Base-by-base conservation (phyloP, 2,113 vertebrate species). In the Onychostoma macrolepis region DNA sequence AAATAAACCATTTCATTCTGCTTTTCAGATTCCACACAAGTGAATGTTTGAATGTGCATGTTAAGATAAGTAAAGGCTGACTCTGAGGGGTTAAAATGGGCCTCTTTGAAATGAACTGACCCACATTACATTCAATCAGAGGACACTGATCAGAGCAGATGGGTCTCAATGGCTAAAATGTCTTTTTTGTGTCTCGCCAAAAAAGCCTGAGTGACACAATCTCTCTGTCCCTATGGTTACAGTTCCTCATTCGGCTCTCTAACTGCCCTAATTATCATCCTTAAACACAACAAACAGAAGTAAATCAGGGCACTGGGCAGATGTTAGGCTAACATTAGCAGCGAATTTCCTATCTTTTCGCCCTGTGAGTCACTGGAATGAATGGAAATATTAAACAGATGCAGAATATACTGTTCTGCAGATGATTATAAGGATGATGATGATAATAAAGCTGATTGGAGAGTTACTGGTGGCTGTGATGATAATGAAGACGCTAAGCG, bases 211-310 rank as follows among this genome's bases (percentile, higher is more conserved):
- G 81, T 71, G 63, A 67, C 81, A 83, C 86, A 89, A 87, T 91
- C 89, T 78, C 43, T 77, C 82, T 38, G 74, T 95, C 61, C 26
- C 94, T 87, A 92, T 95, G 93, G 94, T 92, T 92, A 95, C 94
- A 76, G 91, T 89, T 91, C 92, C 90, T 93, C 85, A 88, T 48
- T 79, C 87, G 80, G 86, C 43, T 91, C 91, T 89, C 84, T 92
- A 94, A 95, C 92, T 90, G 88, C 89, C 88, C 85, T 90, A 90
- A 92, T 95, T 94, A 89, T 77, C 92, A 90, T 87, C 85, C 89
- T 88, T 88, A 88, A 87, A 88, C 89, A 90, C 90, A 92, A 92
- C 91, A 93, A 91, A 94, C 92, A 67, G 83, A 87, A 89, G 53
- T 72, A 61, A 90, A 91, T 91, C 86, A 90, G 92, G 90, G 89